Conservation (phyloP, 2,888 invertebrate genomes). For the Ormyrus nitidulus region DNA sequence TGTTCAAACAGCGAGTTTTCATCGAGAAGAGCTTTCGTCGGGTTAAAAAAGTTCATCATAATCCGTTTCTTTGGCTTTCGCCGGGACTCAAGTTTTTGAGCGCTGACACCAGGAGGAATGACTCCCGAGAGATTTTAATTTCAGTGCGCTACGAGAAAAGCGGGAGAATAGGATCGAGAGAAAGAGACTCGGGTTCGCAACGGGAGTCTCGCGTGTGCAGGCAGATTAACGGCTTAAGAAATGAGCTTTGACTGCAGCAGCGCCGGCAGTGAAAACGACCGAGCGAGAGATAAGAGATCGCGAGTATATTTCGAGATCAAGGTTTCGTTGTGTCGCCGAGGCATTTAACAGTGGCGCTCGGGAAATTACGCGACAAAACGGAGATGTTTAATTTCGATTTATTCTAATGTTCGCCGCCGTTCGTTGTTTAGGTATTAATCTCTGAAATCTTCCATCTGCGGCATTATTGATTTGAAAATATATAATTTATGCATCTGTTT, state of each 20-base stretch:
- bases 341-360: constrained; percentile 29
- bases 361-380: constrained; percentile 20
- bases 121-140: constrained; percentile 38
- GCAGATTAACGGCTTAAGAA: constrained; percentile 62
- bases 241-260: constrained; percentile 53
- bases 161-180: constrained; percentile 25
- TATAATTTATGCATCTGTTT: too few species aligned
- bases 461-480: too few species aligned
- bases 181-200: constrained; percentile 24
- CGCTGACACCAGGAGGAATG: constrained; percentile 30
- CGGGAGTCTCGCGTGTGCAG: constrained; percentile 40
- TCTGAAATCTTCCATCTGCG: too few species aligned
- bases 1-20: too few species aligned
- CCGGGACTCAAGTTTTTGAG: not conserved
- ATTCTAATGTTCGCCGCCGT: not conserved
- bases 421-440: too few species aligned
- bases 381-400: constrained; percentile 31
- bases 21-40: too few species aligned
- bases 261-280: constrained; percentile 2
- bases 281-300: constrained; percentile 21
- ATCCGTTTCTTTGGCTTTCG: too few species aligned
- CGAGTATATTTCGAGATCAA: constrained; percentile 49
- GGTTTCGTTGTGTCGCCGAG: constrained; percentile 24
- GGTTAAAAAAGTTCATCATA: too few species aligned
- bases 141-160: not conserved